These are phyloP conservation scores for Cynoglossus semilaevis DNA, from an alignment of 2,113 vertebrate genomes.

Conservation along the genomic window DNA sequence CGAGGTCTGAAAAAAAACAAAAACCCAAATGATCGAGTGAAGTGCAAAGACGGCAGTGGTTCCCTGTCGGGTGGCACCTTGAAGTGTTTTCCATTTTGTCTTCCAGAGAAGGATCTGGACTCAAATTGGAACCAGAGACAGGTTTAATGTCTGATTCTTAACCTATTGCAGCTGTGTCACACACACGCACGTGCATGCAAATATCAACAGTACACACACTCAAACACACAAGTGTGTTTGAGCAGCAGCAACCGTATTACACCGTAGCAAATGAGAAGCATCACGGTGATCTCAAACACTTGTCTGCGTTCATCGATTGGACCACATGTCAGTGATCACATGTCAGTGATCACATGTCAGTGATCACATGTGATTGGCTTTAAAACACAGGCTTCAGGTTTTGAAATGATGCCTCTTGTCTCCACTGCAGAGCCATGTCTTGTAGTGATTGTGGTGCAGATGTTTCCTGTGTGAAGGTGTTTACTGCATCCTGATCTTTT, in stretches of 20 bases:
- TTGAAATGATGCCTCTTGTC: neutral
- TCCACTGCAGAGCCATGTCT: conserved; percentile 32
- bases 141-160: conserved; percentile 64
- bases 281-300: conserved; percentile 48
- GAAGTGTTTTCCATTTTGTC: conserved; percentile 63
- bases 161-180: conserved; percentile 60
- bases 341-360: conserved; percentile 25
- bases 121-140: conserved; percentile 68
- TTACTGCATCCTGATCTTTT: conserved; percentile 23
- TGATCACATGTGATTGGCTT: conserved; percentile 12
- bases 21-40: conserved; percentile 54
- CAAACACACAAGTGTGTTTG: conserved; percentile 23
- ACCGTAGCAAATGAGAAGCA: conserved; percentile 47
- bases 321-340: conserved; percentile 36
- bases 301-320: conserved; percentile 47
- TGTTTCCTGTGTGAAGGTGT: conserved; percentile 51
- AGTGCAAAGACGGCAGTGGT: conserved; percentile 44
- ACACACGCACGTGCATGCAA: conserved; percentile 18
- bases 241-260: conserved; percentile 52
- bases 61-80: conserved; percentile 60
- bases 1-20: conserved; percentile 37
- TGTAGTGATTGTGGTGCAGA: conserved; percentile 43
- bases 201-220: conserved; percentile 14
- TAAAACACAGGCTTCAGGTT: conserved; percentile 37
- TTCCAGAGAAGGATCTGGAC: conserved; percentile 50